Evolutionary conservation across 2,888 invertebrate species (phyloP), one percentile per base, ranked within the genome.

Genomic region (Alcis repandata): DNA sequence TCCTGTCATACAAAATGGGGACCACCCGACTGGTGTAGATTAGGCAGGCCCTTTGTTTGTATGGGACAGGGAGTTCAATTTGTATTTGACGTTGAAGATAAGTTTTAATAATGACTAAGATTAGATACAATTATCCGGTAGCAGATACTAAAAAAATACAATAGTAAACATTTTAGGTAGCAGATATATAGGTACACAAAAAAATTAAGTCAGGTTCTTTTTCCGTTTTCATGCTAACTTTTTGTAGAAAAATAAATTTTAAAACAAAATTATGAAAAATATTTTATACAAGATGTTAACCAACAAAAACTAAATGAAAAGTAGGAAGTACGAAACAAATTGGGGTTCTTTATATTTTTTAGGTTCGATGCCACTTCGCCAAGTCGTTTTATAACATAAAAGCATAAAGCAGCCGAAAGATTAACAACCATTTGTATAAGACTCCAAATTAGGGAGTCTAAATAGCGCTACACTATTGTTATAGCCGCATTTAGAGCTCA

Each of bases 21-120:
- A 85, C 87, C 87, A 84, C 87, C 86, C 84, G 65, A 74, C 71
- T 53, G 19, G 49, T 40, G 53, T 52, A 73, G 78, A 77, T 76
- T 79, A 72, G 65, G 51, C 27, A 22, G 22, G 45, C 49, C 63
- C 77, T 76, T 81, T 83, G 79, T 85, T 80, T 82, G 74, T 74
- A 68, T 61, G 67, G 52, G 59, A 60, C 60, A 57, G 38, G 52
- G 58, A 67, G 49, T 70, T 70, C 66, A 69, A 69, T 73, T 67
- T 72, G 63, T 59, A 66, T 73, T 61, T 71, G 70, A 74, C 69
- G 69, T 61, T 73, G 53, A 51, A 51, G 53, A 63, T 68, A 51
- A 32, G 20, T 19, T n/a, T 48, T 46, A 41, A n/a, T 48, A 45
- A 56, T 56, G 33, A n/a, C 17, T 17, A 33, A 46, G 57, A 57